Evolutionary conservation across 2,888 invertebrate species (phyloP).

Genomic region (Lithophane ornitopus): DNA sequence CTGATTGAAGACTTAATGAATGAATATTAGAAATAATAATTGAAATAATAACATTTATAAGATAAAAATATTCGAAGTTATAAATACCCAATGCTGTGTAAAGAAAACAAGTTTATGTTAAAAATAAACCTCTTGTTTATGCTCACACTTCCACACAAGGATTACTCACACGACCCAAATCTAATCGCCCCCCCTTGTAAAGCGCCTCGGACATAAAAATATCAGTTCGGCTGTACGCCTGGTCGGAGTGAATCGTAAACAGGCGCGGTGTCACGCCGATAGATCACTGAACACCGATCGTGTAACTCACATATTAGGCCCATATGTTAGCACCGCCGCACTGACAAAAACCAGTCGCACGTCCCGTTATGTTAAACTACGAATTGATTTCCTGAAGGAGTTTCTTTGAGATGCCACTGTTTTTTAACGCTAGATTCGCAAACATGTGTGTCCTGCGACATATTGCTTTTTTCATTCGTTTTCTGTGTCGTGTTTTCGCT

Average conservation of each 20-base stretch:
- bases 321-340: constrained; percentile 75
- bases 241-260: constrained; percentile 68
- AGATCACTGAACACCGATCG: constrained; percentile 77
- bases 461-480: constrained; percentile 87
- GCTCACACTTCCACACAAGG: constrained; percentile 32
- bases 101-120: not conserved
- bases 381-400: constrained; percentile 82
- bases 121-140: constrained; percentile 44
- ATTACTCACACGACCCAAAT: constrained; percentile 35
- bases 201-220: constrained; percentile 60
- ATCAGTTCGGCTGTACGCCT: constrained; percentile 48
- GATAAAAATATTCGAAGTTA: constrained; percentile 4
- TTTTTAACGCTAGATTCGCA: constrained; percentile 82
- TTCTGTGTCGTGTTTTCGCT: constrained; percentile 81
- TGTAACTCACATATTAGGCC: constrained; percentile 81
- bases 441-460: constrained; percentile 82
- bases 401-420: constrained; percentile 79
- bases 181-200: constrained; percentile 31
- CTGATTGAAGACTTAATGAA: not conserved
- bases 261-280: constrained; percentile 69
- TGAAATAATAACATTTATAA: not conserved
- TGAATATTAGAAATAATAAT: too few species aligned
- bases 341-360: constrained; percentile 80
- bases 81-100: constrained; percentile 1
- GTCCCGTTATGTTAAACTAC: constrained; percentile 82